These are phyloP conservation scores for Trinectes maculatus DNA, from an alignment of 2,113 vertebrate genomes.

Conservation along the genomic window DNA sequence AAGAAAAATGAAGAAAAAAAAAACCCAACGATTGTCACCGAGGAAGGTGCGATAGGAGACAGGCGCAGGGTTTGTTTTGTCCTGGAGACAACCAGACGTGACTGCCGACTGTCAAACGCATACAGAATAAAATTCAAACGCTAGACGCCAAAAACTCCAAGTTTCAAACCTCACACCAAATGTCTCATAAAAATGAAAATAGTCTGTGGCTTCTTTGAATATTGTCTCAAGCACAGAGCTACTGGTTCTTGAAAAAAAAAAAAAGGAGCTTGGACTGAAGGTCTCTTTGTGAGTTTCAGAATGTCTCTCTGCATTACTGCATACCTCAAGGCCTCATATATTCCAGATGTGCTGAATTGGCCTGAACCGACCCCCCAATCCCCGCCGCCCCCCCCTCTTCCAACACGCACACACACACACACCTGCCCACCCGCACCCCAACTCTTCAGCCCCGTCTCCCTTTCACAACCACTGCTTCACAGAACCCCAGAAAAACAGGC, in stretches of 20 bases:
- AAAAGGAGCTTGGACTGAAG: constrained; percentile 68
- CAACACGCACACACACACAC: background rate
- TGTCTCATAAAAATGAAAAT: constrained; percentile 71
- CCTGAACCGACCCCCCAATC: constrained; percentile 52
- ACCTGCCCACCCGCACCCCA: constrained; percentile 33
- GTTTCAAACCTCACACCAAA: constrained; percentile 59
- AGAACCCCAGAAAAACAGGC: constrained; percentile 73
- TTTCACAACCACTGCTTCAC: constrained; percentile 57
- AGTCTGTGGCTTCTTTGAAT: constrained; percentile 66
- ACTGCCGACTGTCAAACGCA: constrained; percentile 1
- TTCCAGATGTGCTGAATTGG: constrained; percentile 86
- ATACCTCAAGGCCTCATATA: constrained; percentile 86
- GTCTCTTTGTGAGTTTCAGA: constrained; percentile 82
- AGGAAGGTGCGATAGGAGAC: constrained; percentile 17
- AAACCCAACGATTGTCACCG: background rate
- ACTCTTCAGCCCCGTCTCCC: constrained; percentile 43
- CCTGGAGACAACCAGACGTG: constrained; percentile 1
- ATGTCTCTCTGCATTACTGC: constrained; percentile 83
- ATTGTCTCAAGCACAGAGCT: constrained; percentile 73
- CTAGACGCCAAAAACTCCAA: constrained; percentile 26
- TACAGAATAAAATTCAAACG: constrained; percentile 23
- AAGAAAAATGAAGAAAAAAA: background rate
- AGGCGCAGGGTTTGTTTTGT: constrained; percentile 1
- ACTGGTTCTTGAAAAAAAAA: constrained; percentile 69
- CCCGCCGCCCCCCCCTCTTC: background rate